phyloP scores from a whole-genome alignment of 2,797 vertebrate species.

The Takifugu ocellatus region DNA sequence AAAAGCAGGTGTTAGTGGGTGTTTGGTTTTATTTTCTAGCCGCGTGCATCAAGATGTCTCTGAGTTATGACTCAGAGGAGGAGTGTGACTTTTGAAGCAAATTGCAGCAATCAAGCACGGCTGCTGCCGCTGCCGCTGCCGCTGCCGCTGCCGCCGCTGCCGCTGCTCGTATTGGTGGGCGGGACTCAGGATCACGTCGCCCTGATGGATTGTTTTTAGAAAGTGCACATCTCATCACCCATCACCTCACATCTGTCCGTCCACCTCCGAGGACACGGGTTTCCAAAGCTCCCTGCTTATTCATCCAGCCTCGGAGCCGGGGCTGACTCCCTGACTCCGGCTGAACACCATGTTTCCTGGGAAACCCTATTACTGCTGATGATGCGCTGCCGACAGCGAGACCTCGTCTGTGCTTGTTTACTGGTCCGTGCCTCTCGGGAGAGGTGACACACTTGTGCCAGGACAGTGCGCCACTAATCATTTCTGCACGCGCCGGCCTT shows the following conservation, averaged over 20 bases:
- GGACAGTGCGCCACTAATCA: conserved; percentile 62
- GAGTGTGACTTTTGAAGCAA: neutral
- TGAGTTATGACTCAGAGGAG: neutral
- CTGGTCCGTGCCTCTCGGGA: conserved; percentile 41
- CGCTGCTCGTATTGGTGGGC: neutral
- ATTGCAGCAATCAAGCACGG: conserved; percentile 1
- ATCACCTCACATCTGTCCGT: neutral
- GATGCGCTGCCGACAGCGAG: conserved; percentile 36
- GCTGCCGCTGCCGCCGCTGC: neutral
- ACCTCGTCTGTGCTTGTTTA: conserved; percentile 46
- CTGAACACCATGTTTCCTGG: conserved; percentile 20
- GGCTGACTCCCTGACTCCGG: neutral
- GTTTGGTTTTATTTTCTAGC: neutral
- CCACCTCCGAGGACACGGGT: neutral
- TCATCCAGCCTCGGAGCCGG: no score
- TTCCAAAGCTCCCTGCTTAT: neutral
- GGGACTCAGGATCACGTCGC: neutral
- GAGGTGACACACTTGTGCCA: conserved; percentile 66
- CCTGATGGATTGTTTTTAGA: neutral
- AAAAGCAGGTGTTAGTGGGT: neutral
- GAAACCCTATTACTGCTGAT: conserved; percentile 52
- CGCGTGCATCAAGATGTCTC: neutral
- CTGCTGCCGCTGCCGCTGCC: conserved; percentile 5
- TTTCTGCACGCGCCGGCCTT: conserved; percentile 36
- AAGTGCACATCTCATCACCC: neutral